Evolutionary conservation across 2,113 vertebrate species (phyloP).

Genomic region (Abramis brama): DNA sequence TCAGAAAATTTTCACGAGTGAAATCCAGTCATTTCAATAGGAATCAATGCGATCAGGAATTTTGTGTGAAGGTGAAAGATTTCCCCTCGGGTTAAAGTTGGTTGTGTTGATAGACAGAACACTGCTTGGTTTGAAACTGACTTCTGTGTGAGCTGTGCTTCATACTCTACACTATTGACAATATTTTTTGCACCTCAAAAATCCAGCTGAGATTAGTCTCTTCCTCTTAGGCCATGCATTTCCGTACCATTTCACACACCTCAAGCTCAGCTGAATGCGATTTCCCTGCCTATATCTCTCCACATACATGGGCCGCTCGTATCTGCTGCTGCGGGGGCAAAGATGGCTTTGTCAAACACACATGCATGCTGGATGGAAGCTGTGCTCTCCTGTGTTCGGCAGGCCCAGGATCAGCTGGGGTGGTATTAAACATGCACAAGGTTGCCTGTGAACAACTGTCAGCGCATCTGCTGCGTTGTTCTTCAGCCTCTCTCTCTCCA

Average conservation of each 20-base stretch:
- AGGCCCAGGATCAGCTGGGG: constrained; percentile 38
- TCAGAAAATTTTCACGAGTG: not conserved
- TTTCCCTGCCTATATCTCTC: not conserved
- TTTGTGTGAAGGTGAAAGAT: not conserved
- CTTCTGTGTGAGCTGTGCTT: not conserved
- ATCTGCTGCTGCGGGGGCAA: constrained; percentile 1
- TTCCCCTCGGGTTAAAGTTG: not conserved
- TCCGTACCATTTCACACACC: not conserved
- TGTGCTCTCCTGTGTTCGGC: constrained; percentile 13
- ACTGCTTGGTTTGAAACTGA: not conserved
- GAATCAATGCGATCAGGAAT: not conserved
- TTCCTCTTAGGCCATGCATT: not conserved
- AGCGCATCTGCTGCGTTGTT: constrained; percentile 47
- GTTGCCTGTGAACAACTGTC: constrained; percentile 52
- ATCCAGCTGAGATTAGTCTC: not conserved
- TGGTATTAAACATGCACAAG: constrained; percentile 45
- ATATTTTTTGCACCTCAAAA: not conserved
- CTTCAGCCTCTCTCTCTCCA: constrained; percentile 37
- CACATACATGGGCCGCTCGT: not conserved
- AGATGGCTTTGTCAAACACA: constrained; percentile 36
- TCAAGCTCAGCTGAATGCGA: not conserved
- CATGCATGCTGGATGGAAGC: not conserved
- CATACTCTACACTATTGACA: not conserved
- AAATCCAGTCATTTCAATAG: not conserved
- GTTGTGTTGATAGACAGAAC: not conserved